Base-by-base conservation (phyloP, 1,140 invertebrate genomes). In the Medauroidea extradentata region DNA sequence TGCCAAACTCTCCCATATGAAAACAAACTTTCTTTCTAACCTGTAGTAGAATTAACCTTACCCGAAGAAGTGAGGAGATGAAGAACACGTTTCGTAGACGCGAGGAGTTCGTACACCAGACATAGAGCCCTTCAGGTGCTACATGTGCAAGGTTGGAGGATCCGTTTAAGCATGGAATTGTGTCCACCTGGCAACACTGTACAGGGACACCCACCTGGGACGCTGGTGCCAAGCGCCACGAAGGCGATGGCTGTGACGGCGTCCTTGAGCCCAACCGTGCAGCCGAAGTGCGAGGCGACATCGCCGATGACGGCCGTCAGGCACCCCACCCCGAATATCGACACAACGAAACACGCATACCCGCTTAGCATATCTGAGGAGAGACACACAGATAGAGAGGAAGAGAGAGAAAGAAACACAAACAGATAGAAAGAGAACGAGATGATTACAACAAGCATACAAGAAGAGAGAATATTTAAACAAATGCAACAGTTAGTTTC, bases 231-330 rank as follows among this genome's bases (percentile, higher is more conserved):
- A 14, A 98, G 81, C 29, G 96, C 94, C 1, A 98, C 96, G 72
- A 99, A 96, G 9, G 93, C 87, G 65, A 99, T 94, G 54, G 96
- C 96, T 44, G 96, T 99, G 27, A 99, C 92, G 3, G 92, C 87
- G 75, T 99, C 96, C 75, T 93, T 91, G 60, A 99, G 86, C 41
- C 95, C 95, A 23, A 98, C 83, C n/a, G 93, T 97, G 72, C 95
- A 98, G 61, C 97, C 97, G 71, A 99, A 97, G 75, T 95, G 90
- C 2, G 93, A 93, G 4, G 96, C 96, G 8, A 98, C 80, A 75
- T 99, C 96, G 39, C 96, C 96, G 71, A 99, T 98, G 53, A 99
- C 69, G 0, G 95, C 95, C 1, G 96, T 99, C 57, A 98, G 85
- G 4, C 97, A 63, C 11, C 96, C 97, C 73, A 99, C 98, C 65